phyloP scores from a whole-genome alignment of 2,113 vertebrate genomes.

The Mohoua ochrocephala region DNA sequence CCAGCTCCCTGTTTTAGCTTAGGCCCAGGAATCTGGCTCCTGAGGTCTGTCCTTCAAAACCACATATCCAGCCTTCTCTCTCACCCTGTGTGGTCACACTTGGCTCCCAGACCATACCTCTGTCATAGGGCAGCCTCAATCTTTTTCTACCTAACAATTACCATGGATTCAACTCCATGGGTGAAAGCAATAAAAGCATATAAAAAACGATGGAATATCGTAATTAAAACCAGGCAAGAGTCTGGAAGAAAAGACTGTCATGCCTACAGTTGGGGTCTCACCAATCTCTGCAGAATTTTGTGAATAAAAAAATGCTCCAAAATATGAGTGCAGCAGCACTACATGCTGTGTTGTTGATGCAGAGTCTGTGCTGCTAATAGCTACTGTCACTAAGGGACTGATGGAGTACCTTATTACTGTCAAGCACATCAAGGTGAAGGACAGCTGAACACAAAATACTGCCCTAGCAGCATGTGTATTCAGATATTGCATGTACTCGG shows the following conservation, averaged over 20 bases:
- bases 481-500: neutral
- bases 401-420: neutral
- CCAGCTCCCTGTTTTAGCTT: fast-evolving
- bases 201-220: neutral
- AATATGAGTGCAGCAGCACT: neutral
- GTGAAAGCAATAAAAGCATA: neutral
- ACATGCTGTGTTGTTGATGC: neutral
- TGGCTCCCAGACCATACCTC: neutral
- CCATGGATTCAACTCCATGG: neutral
- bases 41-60: neutral
- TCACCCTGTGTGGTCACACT: neutral
- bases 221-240: neutral
- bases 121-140: neutral
- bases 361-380: neutral
- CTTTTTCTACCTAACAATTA: neutral
- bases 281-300: neutral
- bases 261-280: fast-evolving
- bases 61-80: fast-evolving
- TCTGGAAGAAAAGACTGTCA: neutral
- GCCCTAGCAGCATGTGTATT: neutral
- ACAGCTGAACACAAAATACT: neutral
- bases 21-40: neutral
- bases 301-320: neutral
- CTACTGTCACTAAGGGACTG: neutral
- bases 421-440: neutral